These are phyloP conservation scores for Mionectes olivaceus DNA, from an alignment of 2,797 vertebrate species.

Conservation along the genomic window DNA sequence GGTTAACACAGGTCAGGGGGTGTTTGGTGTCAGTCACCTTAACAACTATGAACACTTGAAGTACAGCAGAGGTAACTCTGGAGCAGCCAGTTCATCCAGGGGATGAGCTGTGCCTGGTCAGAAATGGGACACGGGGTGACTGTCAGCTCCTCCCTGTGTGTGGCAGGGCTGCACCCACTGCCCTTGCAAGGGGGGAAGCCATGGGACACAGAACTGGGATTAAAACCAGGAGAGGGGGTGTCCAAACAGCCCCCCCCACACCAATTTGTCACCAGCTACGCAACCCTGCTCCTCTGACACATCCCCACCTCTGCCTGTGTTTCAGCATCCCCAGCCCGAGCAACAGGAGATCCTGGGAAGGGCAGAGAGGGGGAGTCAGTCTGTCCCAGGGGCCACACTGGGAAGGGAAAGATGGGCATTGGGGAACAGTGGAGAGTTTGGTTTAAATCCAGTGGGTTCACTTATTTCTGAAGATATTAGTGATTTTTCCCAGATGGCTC, in stretches of 20 bases:
- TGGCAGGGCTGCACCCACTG: background rate
- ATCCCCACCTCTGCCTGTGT: background rate
- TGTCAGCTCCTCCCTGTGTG: fast-evolving
- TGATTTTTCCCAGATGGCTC: background rate
- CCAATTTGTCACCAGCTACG: fast-evolving
- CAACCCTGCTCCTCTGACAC: background rate
- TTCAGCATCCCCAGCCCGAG: background rate
- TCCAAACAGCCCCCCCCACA: background rate
- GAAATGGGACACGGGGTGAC: fast-evolving
- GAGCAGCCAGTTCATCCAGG: background rate
- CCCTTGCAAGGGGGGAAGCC: background rate
- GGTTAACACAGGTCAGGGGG: background rate
- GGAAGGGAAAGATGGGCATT: background rate
- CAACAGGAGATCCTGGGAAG: fast-evolving
- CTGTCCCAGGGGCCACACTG: background rate
- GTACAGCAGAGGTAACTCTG: background rate
- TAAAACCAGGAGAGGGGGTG: background rate
- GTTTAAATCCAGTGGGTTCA: background rate
- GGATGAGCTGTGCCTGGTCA: background rate
- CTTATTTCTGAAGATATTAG: background rate
- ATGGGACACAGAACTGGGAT: fast-evolving
- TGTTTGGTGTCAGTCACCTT: background rate
- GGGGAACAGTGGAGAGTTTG: background rate
- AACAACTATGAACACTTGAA: background rate
- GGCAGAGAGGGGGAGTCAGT: background rate